Evolutionary conservation across 2,113 vertebrate genomes (phyloP).

Genomic region (Proterorhinus semilunaris): DNA sequence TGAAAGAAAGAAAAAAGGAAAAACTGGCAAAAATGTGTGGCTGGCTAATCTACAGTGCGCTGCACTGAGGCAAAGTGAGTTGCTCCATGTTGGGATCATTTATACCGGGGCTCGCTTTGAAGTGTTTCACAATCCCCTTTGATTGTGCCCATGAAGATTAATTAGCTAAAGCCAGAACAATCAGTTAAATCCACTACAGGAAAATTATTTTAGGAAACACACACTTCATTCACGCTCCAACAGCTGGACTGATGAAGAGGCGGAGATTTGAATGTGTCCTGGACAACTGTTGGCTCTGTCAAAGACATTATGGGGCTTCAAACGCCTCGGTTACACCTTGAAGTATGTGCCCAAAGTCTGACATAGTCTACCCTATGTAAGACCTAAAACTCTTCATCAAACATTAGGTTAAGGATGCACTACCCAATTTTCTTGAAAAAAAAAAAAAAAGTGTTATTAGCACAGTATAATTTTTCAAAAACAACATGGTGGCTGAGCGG

Average conservation of each 20-base stretch:
- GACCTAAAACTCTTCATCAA: conserved; percentile 39
- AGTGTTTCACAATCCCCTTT: conserved; percentile 75
- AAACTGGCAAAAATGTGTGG: conserved; percentile 58
- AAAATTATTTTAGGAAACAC: conserved; percentile 77
- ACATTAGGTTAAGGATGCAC: conserved; percentile 22
- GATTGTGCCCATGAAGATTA: conserved; percentile 77
- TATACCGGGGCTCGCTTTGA: conserved; percentile 72
- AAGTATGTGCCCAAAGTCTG: conserved; percentile 41
- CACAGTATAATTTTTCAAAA: too few species aligned
- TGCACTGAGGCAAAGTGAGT: conserved; percentile 69
- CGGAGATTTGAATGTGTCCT: conserved; percentile 25
- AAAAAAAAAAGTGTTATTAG: too few species aligned
- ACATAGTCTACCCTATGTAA: background rate
- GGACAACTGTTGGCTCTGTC: conserved; percentile 51
- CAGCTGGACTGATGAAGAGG: conserved; percentile 35
- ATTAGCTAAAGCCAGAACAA: conserved; percentile 79
- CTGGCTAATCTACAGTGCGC: conserved; percentile 65
- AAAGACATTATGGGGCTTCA: conserved; percentile 34
- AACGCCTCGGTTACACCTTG: conserved; percentile 64
- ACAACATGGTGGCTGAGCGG: too few species aligned
- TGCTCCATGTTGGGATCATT: conserved; percentile 70
- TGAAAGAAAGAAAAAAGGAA: too few species aligned
- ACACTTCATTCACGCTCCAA: conserved; percentile 40
- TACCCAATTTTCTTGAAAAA: background rate
- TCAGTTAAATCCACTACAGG: conserved; percentile 79